Conservation (phyloP, 2,888 invertebrate species). For the Tiphia femorata region DNA sequence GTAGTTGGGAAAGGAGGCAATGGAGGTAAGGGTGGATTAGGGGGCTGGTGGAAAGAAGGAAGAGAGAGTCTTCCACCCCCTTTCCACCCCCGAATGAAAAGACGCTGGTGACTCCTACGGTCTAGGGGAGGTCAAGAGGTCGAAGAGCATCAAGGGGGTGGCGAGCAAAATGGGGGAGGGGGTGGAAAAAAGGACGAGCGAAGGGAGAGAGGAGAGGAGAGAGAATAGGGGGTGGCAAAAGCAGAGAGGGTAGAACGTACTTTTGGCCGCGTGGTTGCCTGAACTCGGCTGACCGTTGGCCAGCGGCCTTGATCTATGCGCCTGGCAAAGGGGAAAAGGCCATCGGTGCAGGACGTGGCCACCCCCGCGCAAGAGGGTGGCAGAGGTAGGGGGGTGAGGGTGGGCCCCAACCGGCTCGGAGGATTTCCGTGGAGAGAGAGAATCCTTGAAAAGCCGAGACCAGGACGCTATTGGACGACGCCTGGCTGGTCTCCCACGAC, state of each 20-base stretch:
- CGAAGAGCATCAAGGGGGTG: too few relatives aligned
- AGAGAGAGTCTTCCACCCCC: conserved; percentile 7
- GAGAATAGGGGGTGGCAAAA: conserved; percentile 25
- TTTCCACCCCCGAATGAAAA: too few relatives aligned
- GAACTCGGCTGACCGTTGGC: conserved; percentile 40
- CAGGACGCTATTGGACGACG: conserved; percentile 63
- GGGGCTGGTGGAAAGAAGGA: not conserved
- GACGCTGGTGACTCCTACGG: too few relatives aligned
- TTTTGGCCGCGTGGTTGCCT: conserved; percentile 3
- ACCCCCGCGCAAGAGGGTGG: not conserved
- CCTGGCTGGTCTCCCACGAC: conserved; percentile 40
- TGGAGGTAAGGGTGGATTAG: conserved; percentile 20
- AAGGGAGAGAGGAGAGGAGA: not conserved
- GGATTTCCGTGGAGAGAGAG: conserved; percentile 46
- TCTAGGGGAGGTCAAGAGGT: too few relatives aligned
- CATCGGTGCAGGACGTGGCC: conserved; percentile 15
- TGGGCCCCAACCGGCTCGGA: conserved; percentile 25
- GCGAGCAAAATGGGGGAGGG: too few relatives aligned
- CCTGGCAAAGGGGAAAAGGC: conserved; percentile 19
- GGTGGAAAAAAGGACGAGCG: too few relatives aligned
- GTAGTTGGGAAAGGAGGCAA: conserved; percentile 23
- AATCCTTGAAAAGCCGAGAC: conserved; percentile 65
- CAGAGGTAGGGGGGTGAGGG: not conserved
- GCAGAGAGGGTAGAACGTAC: conserved; percentile 17
- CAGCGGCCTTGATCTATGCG: conserved; percentile 49